Evolutionary conservation across 2,888 invertebrate genomes (phyloP).

Genomic region (Chaitophorus viminalis): DNA sequence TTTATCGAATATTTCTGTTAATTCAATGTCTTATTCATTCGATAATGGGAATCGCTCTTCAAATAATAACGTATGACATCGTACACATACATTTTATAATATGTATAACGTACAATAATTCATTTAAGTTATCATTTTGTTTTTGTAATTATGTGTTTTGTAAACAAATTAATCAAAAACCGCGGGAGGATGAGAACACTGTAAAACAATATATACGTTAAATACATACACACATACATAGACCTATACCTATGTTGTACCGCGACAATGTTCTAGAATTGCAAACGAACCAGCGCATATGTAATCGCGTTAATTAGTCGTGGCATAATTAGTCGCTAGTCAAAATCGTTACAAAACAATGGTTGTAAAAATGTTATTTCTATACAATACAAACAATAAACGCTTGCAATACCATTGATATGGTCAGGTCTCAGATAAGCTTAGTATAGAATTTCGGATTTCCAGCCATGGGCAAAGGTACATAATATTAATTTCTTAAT

Average conservation of each 20-base stretch:
- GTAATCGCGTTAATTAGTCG: constrained; percentile 28
- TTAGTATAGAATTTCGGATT: neutral
- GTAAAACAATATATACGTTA: too few relatives aligned
- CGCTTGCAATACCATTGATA: neutral
- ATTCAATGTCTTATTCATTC: too few relatives aligned
- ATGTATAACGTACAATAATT: neutral
- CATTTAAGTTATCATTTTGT: neutral
- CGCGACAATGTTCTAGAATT: constrained; percentile 37
- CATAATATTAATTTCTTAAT: too few relatives aligned
- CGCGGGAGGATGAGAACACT: neutral
- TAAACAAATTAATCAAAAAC: constrained; percentile 36
- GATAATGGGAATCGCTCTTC: too few relatives aligned
- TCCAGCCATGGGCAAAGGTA: neutral
- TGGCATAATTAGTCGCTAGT: constrained; percentile 9
- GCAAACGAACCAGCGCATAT: neutral
- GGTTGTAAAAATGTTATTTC: constrained; percentile 9
- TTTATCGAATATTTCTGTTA: too few relatives aligned
- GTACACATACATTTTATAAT: too few relatives aligned
- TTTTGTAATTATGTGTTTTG: constrained; percentile 1
- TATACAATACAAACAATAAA: neutral
- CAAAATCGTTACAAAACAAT: constrained; percentile 25
- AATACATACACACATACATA: neutral
- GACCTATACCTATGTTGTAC: neutral
- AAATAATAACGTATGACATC: too few relatives aligned
- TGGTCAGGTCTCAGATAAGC: too few relatives aligned